These are phyloP conservation scores for Pachyuromys duprasi DNA, from an alignment of 2,797 vertebrate genomes.

Conservation along the genomic window DNA sequence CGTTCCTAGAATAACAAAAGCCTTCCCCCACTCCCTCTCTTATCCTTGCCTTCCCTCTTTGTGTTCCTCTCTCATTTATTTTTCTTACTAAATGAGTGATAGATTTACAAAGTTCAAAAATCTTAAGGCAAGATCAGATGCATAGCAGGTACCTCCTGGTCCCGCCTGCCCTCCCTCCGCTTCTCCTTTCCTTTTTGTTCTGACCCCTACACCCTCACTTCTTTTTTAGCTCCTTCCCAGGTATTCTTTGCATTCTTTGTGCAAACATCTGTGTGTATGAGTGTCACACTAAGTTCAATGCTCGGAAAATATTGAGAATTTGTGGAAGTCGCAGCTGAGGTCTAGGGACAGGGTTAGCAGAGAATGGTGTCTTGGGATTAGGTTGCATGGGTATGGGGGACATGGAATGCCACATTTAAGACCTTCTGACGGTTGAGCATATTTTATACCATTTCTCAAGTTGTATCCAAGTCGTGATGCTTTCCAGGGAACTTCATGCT, in stretches of 20 bases:
- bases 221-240: not conserved
- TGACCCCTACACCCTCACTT: not conserved
- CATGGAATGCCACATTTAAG: not conserved
- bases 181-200: too few relatives aligned
- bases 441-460: not conserved
- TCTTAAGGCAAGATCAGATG: not conserved
- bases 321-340: accelerated
- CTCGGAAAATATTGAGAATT: not conserved
- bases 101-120: not conserved
- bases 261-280: not conserved
- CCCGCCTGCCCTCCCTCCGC: accelerated
- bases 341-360: not conserved
- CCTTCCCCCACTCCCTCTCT: not conserved
- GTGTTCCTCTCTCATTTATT: not conserved
- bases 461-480: not conserved
- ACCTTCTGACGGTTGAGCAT: not conserved
- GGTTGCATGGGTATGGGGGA: not conserved
- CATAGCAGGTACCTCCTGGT: not conserved
- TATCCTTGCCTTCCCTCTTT: not conserved
- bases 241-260: not conserved
- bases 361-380: too few relatives aligned
- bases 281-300: not conserved
- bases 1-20: not conserved
- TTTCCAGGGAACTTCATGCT: slow-evolving; percentile 12
- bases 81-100: not conserved